phyloP scores from a whole-genome alignment of 2,888 invertebrate species.

The Standfussiana lucernea region DNA sequence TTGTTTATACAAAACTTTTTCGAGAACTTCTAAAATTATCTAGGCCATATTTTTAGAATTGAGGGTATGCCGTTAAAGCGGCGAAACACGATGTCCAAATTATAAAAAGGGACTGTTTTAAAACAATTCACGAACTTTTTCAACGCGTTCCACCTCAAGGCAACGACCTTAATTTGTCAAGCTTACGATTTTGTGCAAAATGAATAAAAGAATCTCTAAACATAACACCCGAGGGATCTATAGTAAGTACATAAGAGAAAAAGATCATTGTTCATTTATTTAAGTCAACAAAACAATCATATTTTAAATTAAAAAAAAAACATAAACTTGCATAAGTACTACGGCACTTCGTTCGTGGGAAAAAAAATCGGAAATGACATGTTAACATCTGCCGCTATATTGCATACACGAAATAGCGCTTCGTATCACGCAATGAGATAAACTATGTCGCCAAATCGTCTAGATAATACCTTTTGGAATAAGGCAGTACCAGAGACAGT shows the following conservation, averaged over 20 bases:
- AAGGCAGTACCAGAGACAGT: slow-evolving; percentile 1
- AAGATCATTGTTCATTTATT: background rate
- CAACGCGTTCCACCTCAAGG: slow-evolving; percentile 77
- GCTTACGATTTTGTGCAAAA: slow-evolving; percentile 70
- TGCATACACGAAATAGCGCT: slow-evolving; percentile 51
- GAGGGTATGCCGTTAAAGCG: slow-evolving; percentile 65
- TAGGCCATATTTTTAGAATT: slow-evolving; percentile 81
- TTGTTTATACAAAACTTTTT: slow-evolving; percentile 78
- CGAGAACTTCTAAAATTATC: slow-evolving; percentile 80
- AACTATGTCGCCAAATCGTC: slow-evolving; percentile 58
- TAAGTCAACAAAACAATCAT: background rate
- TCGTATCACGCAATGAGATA: slow-evolving; percentile 54
- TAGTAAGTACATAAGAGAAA: background rate
- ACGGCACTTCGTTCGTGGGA: slow-evolving; percentile 8
- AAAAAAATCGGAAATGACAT: slow-evolving; percentile 42
- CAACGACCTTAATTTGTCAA: slow-evolving; percentile 79
- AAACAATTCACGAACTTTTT: slow-evolving; percentile 83
- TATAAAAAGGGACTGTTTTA: slow-evolving; percentile 81
- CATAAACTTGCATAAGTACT: background rate
- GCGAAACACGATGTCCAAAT: slow-evolving; percentile 82
- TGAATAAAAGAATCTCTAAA: slow-evolving; percentile 22
- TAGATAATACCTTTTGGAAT: slow-evolving; percentile 37
- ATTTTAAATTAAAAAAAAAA: background rate
- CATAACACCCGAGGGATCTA: background rate
- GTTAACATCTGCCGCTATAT: slow-evolving; percentile 60